Evolutionary conservation across 2,113 vertebrate species (phyloP).

Genomic region (Lonchura striata): DNA sequence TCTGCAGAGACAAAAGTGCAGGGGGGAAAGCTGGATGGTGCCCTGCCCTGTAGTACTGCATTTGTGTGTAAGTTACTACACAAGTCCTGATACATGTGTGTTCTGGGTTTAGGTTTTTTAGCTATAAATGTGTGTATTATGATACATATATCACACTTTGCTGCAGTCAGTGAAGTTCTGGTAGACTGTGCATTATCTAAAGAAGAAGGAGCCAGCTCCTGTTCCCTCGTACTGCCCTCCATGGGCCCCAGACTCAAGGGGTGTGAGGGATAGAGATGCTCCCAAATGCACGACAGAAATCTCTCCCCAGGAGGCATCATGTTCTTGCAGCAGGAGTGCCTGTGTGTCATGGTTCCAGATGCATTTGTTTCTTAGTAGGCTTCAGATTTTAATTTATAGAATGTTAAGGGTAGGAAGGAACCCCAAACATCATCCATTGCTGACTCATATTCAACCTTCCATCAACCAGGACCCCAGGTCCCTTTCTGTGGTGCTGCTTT

Average conservation of each 20-base stretch:
- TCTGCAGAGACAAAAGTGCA: neutral
- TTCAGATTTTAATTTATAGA: neutral
- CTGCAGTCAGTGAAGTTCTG: neutral
- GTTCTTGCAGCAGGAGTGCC: neutral
- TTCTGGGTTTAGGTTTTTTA: neutral
- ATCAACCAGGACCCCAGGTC: fast-evolving
- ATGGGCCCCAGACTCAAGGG: fast-evolving
- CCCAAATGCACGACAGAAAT: neutral
- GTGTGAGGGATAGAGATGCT: neutral
- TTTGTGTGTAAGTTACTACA: neutral
- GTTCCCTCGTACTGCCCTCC: fast-evolving
- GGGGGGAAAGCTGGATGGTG: neutral
- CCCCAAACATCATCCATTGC: neutral
- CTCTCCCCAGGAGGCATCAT: fast-evolving
- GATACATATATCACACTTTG: too few species aligned
- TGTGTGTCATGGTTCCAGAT: neutral
- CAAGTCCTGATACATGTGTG: fast-evolving
- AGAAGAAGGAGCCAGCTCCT: neutral
- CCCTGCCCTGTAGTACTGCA: neutral
- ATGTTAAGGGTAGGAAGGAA: neutral
- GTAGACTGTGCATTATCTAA: neutral
- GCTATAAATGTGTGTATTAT: neutral
- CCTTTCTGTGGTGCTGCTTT: neutral
- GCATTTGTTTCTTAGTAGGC: neutral
- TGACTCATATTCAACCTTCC: neutral